Conservation (phyloP, 2,113 vertebrate species). For the Etia nguti region DNA sequence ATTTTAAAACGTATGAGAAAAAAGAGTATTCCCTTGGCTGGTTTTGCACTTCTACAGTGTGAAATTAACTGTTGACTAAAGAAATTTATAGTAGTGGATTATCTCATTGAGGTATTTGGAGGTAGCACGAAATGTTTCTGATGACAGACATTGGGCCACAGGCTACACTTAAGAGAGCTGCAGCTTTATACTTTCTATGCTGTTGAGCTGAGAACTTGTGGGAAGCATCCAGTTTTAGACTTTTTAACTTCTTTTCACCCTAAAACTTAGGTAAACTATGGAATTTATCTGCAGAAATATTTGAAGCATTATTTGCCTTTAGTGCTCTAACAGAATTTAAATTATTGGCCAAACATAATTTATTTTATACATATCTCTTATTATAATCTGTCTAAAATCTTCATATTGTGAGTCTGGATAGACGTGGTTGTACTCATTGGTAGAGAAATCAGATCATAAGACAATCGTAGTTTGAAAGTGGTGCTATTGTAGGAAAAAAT, state of each 20-base stretch:
- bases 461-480: not conserved
- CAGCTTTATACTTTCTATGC: not conserved
- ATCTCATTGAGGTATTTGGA: not conserved
- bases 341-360: not conserved
- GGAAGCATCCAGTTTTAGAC: not conserved
- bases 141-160: not conserved
- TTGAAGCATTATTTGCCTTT: not conserved
- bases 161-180: not conserved
- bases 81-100: not conserved
- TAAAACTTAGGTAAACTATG: not conserved
- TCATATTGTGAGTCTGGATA: not conserved
- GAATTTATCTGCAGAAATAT: not conserved
- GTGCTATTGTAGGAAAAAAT: not conserved
- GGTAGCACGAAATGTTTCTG: not conserved
- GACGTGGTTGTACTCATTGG: not conserved
- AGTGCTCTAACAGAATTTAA: not conserved
- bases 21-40: not conserved
- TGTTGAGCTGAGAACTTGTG: not conserved
- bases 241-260: not conserved
- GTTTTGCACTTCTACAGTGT: not conserved
- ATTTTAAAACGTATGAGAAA: not conserved
- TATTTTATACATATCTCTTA: not conserved
- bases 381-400: not conserved
- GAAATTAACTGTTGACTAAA: not conserved
- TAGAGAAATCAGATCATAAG: not conserved